These are phyloP conservation scores for Xiphorhynchus elegans DNA, from an alignment of 2,113 vertebrate genomes.

Conservation along the genomic window DNA sequence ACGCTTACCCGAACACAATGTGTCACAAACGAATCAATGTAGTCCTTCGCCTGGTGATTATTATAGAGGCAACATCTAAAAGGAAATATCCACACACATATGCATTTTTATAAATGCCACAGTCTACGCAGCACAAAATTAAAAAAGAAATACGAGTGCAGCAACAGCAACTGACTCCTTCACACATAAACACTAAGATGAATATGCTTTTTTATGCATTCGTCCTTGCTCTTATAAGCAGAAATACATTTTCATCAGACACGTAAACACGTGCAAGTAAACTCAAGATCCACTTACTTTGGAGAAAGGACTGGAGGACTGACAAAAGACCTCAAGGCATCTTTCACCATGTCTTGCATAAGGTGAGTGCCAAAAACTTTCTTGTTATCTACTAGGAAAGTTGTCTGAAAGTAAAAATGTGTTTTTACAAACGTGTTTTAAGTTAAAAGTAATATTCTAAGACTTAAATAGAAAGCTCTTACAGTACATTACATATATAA, in stretches of 20 bases:
- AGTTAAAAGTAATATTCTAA: background rate
- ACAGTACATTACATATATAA: background rate
- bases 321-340: slow-evolving; percentile 94
- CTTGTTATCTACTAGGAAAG: slow-evolving; percentile 97
- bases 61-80: slow-evolving; percentile 95
- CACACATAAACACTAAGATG: background rate
- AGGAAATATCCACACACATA: background rate
- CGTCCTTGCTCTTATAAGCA: background rate
- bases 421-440: background rate
- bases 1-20: slow-evolving; percentile 92
- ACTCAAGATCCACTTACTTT: slow-evolving; percentile 83
- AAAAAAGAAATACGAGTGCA: background rate
- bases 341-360: slow-evolving; percentile 99
- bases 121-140: background rate
- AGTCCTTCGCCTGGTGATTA: slow-evolving; percentile 98
- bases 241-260: background rate
- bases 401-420: slow-evolving; percentile 80
- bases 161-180: background rate
- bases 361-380: slow-evolving; percentile 97
- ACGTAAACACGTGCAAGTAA: background rate
- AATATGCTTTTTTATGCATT: background rate
- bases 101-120: background rate
- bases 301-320: slow-evolving; percentile 96
- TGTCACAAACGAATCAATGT: slow-evolving; percentile 97
- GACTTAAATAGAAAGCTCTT: background rate